phyloP scores from a whole-genome alignment of 2,797 vertebrate species.

The Enteromius unitaeniatus region DNA sequence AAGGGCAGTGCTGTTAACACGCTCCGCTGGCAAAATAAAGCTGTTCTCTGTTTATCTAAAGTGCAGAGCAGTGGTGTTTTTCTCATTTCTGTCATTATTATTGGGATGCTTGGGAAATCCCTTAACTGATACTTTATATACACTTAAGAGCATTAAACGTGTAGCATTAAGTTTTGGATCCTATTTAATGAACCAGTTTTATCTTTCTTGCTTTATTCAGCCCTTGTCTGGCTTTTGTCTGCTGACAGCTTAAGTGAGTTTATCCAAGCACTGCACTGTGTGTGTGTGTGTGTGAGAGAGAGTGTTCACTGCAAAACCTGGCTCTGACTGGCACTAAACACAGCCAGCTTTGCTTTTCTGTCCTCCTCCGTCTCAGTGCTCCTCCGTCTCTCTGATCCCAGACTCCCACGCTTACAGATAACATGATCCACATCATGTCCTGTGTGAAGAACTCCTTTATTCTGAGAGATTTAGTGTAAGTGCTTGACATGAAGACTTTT shows the following conservation, averaged over 20 bases:
- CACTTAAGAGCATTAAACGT: background rate
- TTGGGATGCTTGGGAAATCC: background rate
- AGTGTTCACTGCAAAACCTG: background rate
- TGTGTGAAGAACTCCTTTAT: constrained; percentile 9
- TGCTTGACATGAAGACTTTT: background rate
- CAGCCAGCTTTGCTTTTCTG: constrained; percentile 7
- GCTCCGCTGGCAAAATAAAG: background rate
- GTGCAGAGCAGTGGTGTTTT: background rate
- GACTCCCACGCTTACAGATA: constrained; percentile 2
- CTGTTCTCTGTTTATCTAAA: background rate
- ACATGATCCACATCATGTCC: background rate
- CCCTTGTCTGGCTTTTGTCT: constrained; percentile 4
- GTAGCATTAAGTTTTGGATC: constrained; percentile 1
- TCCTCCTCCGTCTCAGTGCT: background rate
- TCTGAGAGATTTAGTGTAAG: background rate
- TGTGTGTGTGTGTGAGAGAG: constrained; percentile 7
- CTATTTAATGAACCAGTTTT: constrained; percentile 5
- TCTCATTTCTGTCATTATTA: constrained; percentile 4
- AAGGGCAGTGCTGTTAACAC: constrained; percentile 6
- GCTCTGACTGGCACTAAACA: constrained; percentile 44
- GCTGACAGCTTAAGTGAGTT: background rate
- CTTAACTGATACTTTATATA: background rate
- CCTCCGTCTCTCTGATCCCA: constrained; percentile 10
- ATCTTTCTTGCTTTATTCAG: constrained; percentile 10
- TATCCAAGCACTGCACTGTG: background rate